phyloP scores from a whole-genome alignment of 2,888 invertebrate species.

The Andrena dorsata region DNA sequence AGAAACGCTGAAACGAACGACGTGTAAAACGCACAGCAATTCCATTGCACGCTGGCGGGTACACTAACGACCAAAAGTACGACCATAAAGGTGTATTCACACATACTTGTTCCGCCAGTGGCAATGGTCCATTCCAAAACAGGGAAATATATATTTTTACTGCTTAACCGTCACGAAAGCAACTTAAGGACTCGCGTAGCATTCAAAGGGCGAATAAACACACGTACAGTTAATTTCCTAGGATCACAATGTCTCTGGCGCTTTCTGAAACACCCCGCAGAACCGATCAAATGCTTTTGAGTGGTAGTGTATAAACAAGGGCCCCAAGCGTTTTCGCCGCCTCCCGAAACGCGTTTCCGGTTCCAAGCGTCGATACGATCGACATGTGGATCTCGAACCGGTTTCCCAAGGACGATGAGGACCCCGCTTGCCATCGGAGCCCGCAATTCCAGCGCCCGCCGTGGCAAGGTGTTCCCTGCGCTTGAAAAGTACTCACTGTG shows the following conservation, averaged over 20 bases:
- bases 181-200: too few relatives aligned
- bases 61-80: too few relatives aligned
- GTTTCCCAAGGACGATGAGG: conserved; percentile 67
- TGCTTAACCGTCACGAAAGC: not conserved
- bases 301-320: conserved; percentile 8
- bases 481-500: conserved; percentile 6
- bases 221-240: too few relatives aligned
- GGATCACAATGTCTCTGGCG: not conserved
- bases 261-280: not conserved
- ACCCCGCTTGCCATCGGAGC: conserved; percentile 37
- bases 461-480: conserved; percentile 6
- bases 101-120: too few relatives aligned
- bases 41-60: too few relatives aligned
- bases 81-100: too few relatives aligned
- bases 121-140: too few relatives aligned
- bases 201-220: too few relatives aligned
- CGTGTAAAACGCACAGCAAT: too few relatives aligned
- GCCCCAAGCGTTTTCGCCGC: conserved; percentile 23
- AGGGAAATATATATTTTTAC: too few relatives aligned
- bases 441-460: conserved; percentile 33
- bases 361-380: conserved; percentile 54
- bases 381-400: conserved; percentile 63
- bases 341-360: conserved; percentile 62
- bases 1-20: not conserved
- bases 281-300: not conserved